Percentiles rank a stretch among this genome's conserved stretches.
phyloP scores from a whole-genome alignment of 2,113 vertebrate species.

The Malurus alboscapulatus region DNA sequence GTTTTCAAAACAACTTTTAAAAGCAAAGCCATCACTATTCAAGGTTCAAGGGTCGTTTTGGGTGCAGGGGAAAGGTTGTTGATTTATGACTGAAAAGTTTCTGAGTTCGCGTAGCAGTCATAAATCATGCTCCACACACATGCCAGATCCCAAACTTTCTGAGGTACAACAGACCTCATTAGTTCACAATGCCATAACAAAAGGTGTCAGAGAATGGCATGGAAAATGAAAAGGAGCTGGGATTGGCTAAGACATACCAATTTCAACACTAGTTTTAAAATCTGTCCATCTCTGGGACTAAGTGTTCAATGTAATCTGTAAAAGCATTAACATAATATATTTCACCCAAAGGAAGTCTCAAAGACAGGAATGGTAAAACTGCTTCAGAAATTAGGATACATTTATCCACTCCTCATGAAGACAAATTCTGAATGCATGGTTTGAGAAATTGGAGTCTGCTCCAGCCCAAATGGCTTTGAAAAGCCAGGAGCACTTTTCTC shows the following conservation, averaged over 20 bases:
- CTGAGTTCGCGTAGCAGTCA: not conserved
- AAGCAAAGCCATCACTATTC: not conserved
- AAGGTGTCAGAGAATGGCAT: not conserved
- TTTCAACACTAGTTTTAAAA: not conserved
- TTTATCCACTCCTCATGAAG: not conserved
- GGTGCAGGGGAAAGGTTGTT: not conserved
- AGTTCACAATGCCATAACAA: accelerated
- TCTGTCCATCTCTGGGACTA: not conserved
- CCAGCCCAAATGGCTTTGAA: not conserved
- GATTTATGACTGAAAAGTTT: not conserved
- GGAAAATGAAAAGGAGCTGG: not conserved
- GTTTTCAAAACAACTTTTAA: not conserved
- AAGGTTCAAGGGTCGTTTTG: not conserved
- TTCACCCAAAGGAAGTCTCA: not conserved
- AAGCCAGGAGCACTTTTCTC: not conserved
- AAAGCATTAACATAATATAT: accelerated
- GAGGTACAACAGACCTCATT: not conserved
- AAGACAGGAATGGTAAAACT: not conserved
- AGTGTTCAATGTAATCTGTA: not conserved
- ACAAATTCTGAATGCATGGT: not conserved
- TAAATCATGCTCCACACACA: not conserved
- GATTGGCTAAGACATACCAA: not conserved
- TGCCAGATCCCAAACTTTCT: not conserved
- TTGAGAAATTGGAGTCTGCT: not conserved
- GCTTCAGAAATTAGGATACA: not conserved